Percentiles rank a stretch among this genome's conserved stretches.
Evolutionary conservation across 2,113 vertebrate genomes (phyloP).

Genomic region (Benitochromis conjunctus): DNA sequence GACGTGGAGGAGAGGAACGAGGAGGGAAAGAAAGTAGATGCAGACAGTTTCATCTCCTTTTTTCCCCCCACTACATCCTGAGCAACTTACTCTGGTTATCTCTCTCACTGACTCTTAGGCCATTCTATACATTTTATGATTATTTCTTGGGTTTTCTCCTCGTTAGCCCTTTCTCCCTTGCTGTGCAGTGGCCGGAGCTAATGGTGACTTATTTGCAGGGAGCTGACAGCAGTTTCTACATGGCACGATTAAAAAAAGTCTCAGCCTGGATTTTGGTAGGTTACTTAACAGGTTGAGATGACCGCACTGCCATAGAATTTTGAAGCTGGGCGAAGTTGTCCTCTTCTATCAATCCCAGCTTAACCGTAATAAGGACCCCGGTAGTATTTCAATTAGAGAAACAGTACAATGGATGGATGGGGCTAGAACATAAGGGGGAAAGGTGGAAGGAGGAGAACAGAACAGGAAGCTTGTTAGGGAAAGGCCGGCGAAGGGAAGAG

Average conservation of each 20-base stretch:
- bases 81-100: neutral
- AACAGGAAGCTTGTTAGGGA: slow-evolving; percentile 7
- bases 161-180: neutral
- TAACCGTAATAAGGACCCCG: neutral
- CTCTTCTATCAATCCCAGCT: neutral
- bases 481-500: neutral
- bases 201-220: slow-evolving; percentile 6
- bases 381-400: neutral
- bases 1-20: neutral
- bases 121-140: neutral
- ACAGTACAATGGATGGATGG: neutral
- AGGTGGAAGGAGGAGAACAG: neutral
- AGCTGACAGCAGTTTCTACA: slow-evolving; percentile 13
- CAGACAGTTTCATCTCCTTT: neutral
- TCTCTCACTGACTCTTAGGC: neutral
- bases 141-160: neutral
- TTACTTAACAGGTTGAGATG: slow-evolving; percentile 6
- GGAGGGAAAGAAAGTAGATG: neutral
- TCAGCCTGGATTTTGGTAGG: slow-evolving; percentile 14
- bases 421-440: neutral
- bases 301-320: neutral
- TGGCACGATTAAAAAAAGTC: neutral
- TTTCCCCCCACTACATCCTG: neutral
- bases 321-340: neutral
- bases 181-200: neutral